Base-by-base conservation (phyloP, 2,888 invertebrate genomes). In the Scaptomyza reducta region DNA sequence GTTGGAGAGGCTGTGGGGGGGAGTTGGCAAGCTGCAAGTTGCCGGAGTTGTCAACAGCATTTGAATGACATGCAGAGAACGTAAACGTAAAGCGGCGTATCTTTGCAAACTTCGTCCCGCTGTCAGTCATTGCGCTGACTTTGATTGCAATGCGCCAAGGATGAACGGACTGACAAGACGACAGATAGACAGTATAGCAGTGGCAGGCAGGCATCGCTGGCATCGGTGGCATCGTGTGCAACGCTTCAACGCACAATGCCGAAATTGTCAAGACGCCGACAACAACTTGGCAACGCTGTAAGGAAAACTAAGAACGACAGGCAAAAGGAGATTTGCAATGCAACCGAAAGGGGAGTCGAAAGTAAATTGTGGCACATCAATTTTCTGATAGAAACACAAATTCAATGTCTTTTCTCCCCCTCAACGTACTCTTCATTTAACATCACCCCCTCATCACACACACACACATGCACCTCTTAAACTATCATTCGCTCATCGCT, bases 141-240 rank as follows among this genome's bases (percentile, higher is more conserved):
- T 83, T 88, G 82, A 88, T 83, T 83, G 82, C 84, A 72, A 70
- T 83, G 84, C 88, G 87, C 81, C 81, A 88, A 88, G 82, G 86
- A 82, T 86, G 83, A 40, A 40, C 16, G 16, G 40, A 18, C 31
- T 18, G 49, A 66, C 56, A 33, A 22, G 22, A 22, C 22, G 33
- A 60, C 53, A 35, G 64, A 16, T 42, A 56, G 49, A 22, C 57
- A 29, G 45, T 49, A 10, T 60, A 33, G 31, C 57, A 33, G 18
- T 38, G 25, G 10, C 45, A n/a, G 22, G 14, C 50, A 33, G 13
- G 27, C 27, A 27, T n/a, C n/a, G n/a, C n/a, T n/a, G n/a, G 18
- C 58, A 47, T 40, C 56, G 49, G 35, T 51, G 56, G 44, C 51
- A 62, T 40, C 60, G 61, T 61, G 66, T 61, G 73, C 50, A 61